Base-by-base conservation (phyloP, 2,797 vertebrate species). In the Falco columbarius region DNA sequence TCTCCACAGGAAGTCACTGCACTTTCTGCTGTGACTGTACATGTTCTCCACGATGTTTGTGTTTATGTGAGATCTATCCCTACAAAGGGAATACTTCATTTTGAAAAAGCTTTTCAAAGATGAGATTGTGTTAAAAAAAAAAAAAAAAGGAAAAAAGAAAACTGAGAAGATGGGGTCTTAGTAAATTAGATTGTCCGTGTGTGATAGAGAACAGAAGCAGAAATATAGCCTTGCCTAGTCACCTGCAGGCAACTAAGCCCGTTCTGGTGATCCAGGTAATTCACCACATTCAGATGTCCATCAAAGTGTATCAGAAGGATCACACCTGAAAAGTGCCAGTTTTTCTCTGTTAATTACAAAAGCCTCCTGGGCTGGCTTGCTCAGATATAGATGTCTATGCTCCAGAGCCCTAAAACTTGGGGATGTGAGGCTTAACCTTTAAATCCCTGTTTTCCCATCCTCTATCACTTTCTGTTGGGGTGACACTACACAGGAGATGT, bases 21-120 rank as follows among this genome's bases (percentile, higher is more conserved):
- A 27, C 56, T 81, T 67, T 54, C 19, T 86, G 30, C 38, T 86
- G 47, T 76, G 24, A 12, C 74, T 63, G 54, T 68, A 47, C 0
- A 0, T 63, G 27, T 14, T 77, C 76, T 91, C 22, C 2, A 1
- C 49, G 52, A 59, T 1, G 1, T 36, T 52, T 71, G 18, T 0
- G 65, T 71, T 84, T 89, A 14, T 56, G 68, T 65, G 30, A 91
- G 24, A 49, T 55, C 47, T 80, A 36, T 14, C 29, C 11, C 42
- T 67, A 20, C 46, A 85, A 90, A 54, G 14, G 4, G 18, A 77
- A 80, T 14, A 42, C 18, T 73, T n/a, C 5, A 30, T 42, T 88
- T 84, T 80, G 36, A 11, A 65, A 90, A 79, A 81, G 36, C 12
- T 76, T 71, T 84, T 18, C n/a, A 42, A 65, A 58, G 51, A 58